Evolutionary conservation across 2,797 vertebrate genomes (phyloP).

Genomic region (Channa striata): DNA sequence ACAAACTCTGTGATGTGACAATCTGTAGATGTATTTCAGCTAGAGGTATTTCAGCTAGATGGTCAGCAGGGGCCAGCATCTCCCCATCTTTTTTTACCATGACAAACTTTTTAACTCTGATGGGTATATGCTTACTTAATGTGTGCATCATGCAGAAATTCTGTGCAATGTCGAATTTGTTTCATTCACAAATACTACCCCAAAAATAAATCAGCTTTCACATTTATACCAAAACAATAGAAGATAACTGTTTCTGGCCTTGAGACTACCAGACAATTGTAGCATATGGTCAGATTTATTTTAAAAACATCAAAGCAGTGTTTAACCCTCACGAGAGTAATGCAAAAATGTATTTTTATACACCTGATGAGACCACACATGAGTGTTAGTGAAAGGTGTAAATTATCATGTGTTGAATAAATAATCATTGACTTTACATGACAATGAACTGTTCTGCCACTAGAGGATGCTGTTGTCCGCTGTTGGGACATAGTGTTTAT

Average conservation of each 20-base stretch:
- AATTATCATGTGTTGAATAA: not conserved
- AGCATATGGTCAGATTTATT: not conserved
- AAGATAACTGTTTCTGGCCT: not conserved
- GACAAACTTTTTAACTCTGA: not conserved
- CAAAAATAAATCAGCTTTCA: no score
- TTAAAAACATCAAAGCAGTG: not conserved
- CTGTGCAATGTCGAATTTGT: no score
- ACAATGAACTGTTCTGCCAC: conserved; percentile 14
- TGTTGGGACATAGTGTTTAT: conserved; percentile 15
- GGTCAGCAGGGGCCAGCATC: conserved; percentile 55
- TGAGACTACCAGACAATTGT: not conserved
- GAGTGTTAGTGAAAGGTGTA: not conserved
- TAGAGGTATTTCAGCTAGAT: not conserved
- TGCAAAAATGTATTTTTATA: not conserved
- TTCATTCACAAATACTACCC: no score
- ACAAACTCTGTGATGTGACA: not conserved
- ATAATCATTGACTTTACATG: not conserved
- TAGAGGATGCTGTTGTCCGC: conserved; percentile 63
- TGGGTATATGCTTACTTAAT: not conserved
- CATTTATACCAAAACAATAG: no score
- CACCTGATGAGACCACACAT: not conserved
- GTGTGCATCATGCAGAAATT: not conserved
- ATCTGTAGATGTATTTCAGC: no score
- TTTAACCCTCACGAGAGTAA: not conserved
- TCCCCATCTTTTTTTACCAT: not conserved